A percentile compares a stretch with the other conserved stretches of the same genome.
These are phyloP conservation scores for Dastarcus helophoroides DNA, from an alignment of 2,888 invertebrate genomes.

Conservation along the genomic window DNA sequence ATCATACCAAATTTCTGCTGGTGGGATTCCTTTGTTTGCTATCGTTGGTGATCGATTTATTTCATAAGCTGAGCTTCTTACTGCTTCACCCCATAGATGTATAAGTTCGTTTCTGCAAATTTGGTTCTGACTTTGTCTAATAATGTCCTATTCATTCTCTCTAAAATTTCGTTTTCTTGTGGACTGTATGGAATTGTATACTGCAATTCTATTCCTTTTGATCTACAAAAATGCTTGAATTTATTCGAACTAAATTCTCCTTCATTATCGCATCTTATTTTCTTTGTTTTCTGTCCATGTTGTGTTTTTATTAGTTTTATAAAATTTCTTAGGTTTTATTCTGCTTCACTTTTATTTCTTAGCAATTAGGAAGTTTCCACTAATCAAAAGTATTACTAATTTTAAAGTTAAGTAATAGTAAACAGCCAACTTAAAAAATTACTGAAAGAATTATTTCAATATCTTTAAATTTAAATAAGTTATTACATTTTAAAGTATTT, in stretches of 20 bases:
- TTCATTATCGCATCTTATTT: conserved; percentile 15
- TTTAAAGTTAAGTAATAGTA: no score
- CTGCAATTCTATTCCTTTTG: conserved; percentile 11
- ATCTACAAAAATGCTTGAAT: conserved; percentile 10
- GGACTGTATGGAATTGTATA: conserved; percentile 16
- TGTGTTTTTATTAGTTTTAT: conserved; percentile 8
- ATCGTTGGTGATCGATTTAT: conserved; percentile 16
- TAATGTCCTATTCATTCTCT: conserved; percentile 19
- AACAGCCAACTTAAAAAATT: no score
- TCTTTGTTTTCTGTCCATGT: conserved; percentile 5
- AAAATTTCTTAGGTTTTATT: conserved; percentile 9
- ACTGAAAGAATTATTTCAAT: no score
- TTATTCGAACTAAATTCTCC: conserved; percentile 12
- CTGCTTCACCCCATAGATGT: conserved; percentile 18
- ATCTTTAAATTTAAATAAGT: no score
- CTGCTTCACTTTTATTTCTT: conserved; percentile 10
- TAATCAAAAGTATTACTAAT: no score
- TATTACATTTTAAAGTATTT: no score
- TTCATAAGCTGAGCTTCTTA: conserved; percentile 18
- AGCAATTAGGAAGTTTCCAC: no score
- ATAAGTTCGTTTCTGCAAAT: conserved; percentile 16
- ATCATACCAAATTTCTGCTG: conserved; percentile 15
- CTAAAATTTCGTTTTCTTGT: conserved; percentile 16
- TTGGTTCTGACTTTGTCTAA: conserved; percentile 16
- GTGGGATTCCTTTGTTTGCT: conserved; percentile 13